phyloP scores from a whole-genome alignment of 2,113 vertebrate genomes.

The Carettochelys insculpta region DNA sequence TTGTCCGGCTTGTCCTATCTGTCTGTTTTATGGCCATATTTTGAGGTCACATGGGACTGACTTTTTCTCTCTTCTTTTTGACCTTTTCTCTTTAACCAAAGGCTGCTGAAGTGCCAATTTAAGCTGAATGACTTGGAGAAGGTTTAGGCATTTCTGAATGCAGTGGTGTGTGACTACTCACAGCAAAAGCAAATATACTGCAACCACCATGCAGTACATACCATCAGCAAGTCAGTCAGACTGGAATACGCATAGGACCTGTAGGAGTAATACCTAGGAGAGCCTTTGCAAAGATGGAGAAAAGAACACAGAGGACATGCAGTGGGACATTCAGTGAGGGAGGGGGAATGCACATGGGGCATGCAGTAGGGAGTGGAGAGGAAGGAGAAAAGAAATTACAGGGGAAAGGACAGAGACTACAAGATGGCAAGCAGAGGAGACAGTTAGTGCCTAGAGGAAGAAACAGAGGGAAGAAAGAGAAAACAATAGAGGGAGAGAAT shows the following conservation, averaged over 20 bases:
- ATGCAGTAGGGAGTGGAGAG: not conserved
- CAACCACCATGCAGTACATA: not conserved
- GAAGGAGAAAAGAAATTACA: not conserved
- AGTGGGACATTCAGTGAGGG: not conserved
- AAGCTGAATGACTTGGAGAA: not conserved
- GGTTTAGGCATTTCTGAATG: not conserved
- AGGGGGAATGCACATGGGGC: not conserved
- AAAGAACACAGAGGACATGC: not conserved
- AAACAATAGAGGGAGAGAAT: not conserved
- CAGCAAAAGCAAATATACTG: not conserved
- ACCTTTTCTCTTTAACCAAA: not conserved
- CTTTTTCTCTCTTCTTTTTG: conserved; percentile 2
- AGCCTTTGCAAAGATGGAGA: not conserved
- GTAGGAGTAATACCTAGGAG: not conserved
- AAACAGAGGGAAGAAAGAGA: not conserved
- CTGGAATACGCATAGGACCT: not conserved
- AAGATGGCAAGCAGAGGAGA: not conserved
- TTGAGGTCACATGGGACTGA: not conserved
- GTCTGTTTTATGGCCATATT: not conserved
- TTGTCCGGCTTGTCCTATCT: conserved; percentile 37
- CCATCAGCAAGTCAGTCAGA: not conserved
- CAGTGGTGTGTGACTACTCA: not conserved
- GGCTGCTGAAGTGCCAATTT: not conserved
- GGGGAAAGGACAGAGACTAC: not conserved
- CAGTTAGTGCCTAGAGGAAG: not conserved